Evolutionary conservation across 2,113 vertebrate genomes (phyloP).

Genomic region (Hippocampus barbouri): DNA sequence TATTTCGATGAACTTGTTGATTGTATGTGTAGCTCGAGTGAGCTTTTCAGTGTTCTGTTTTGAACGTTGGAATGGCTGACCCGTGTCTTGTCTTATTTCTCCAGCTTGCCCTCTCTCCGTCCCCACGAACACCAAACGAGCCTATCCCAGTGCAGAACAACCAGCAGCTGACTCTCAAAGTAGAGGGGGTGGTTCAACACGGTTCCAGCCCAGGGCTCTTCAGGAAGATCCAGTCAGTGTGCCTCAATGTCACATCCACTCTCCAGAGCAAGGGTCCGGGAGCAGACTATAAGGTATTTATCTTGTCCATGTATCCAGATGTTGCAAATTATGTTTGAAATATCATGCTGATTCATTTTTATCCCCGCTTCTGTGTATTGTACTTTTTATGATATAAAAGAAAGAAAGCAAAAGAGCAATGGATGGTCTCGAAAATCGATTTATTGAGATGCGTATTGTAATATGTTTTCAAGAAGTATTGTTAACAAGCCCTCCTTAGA

Average conservation of each 20-base stretch:
- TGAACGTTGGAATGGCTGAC: not conserved
- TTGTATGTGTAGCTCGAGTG: too few relatives aligned
- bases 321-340: not conserved
- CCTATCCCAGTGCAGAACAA: constrained; percentile 92
- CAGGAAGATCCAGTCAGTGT: constrained; percentile 93
- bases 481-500: too few relatives aligned
- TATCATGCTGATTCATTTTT: not conserved
- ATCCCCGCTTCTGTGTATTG: not conserved
- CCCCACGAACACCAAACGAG: constrained; percentile 87
- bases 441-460: not conserved
- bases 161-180: constrained; percentile 91
- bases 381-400: not conserved
- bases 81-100: not conserved
- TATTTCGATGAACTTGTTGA: too few relatives aligned
- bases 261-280: constrained; percentile 85
- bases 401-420: not conserved
- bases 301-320: not conserved
- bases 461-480: too few relatives aligned
- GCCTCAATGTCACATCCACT: constrained; percentile 87
- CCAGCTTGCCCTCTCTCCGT: constrained; percentile 92
- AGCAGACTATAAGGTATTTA: constrained; percentile 80
- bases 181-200: constrained; percentile 96
- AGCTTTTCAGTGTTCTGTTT: not conserved
- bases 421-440: not conserved
- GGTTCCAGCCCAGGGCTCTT: constrained; percentile 92